Percentiles rank a stretch among this genome's conserved stretches.
Conservation (phyloP, 64 coral and sea anemone species). For the Pocillopora damicornis region DNA sequence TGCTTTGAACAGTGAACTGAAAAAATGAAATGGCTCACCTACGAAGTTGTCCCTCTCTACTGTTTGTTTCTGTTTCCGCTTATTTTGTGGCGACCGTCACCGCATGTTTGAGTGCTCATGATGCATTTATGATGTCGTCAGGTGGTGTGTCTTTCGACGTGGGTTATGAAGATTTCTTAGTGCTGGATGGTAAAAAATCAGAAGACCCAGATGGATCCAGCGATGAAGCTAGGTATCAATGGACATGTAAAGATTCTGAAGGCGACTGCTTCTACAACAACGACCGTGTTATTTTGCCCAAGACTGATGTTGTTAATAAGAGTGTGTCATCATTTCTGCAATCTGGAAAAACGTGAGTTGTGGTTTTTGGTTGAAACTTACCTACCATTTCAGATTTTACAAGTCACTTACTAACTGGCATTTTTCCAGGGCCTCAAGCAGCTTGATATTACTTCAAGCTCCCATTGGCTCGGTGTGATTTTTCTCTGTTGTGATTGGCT, state of each 20-base stretch:
- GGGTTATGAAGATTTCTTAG: constrained; percentile 40
- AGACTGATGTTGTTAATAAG: constrained; percentile 2
- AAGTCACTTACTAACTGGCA: no score
- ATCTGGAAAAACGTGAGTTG: constrained; percentile 43
- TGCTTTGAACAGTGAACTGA: no score
- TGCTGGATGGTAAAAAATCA: constrained; percentile 30
- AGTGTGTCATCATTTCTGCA: constrained; percentile 43
- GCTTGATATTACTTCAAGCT: no score
- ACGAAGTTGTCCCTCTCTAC: no score
- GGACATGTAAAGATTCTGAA: constrained; percentile 54
- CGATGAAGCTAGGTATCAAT: constrained; percentile 35
- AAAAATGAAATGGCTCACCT: no score
- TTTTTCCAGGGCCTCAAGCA: no score
- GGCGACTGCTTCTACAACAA: constrained; percentile 36
- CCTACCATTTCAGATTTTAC: no score
- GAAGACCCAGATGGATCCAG: constrained; percentile 52
- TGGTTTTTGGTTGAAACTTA: neutral
- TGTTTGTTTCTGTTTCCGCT: no score
- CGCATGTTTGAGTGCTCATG: neutral
- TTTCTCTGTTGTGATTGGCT: no score
- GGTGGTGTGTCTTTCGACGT: constrained; percentile 12
- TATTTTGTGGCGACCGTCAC: no score
- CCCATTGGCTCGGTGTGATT: no score
- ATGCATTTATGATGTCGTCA: neutral
- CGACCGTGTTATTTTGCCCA: constrained; percentile 31